Percentiles rank a stretch among this genome's conserved stretches.
Conservation (phyloP, 2,888 invertebrate species). For the Syrista parreyssii region DNA sequence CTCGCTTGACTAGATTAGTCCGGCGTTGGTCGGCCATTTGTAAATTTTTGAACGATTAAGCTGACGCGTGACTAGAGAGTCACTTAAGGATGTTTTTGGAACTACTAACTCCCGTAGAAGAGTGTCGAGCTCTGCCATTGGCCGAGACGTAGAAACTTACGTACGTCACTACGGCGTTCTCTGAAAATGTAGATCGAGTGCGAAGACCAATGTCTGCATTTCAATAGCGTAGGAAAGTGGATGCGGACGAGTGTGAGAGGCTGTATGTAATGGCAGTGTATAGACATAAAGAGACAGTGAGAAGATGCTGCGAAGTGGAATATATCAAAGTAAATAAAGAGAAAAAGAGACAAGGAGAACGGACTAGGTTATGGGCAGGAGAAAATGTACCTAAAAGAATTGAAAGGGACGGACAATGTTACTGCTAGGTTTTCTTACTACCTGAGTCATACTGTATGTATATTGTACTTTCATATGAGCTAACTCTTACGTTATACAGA, state of each 20-base stretch:
- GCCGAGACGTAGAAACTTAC: background rate
- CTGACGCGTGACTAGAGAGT: too few species aligned
- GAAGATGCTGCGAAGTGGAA: background rate
- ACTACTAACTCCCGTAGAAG: background rate
- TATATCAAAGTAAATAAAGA: background rate
- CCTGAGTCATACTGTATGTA: background rate
- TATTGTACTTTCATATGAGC: background rate
- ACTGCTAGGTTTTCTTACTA: background rate
- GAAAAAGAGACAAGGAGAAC: background rate
- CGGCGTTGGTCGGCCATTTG: background rate
- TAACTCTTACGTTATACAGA: background rate
- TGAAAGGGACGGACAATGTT: background rate
- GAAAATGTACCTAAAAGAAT: background rate
- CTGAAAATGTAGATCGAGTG: conserved; percentile 6
- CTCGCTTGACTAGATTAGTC: background rate
- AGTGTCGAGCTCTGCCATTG: background rate
- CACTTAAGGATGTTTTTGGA: too few species aligned
- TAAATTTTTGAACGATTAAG: background rate
- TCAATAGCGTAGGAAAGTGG: conserved; percentile 27
- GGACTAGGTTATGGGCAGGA: background rate
- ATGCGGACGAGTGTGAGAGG: background rate
- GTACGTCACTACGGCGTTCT: background rate
- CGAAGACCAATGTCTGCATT: conserved; percentile 27
- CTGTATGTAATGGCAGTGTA: background rate
- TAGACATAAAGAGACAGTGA: background rate